Conservation (phyloP, 2,888 invertebrate genomes). For the Stomorhina lunata region DNA sequence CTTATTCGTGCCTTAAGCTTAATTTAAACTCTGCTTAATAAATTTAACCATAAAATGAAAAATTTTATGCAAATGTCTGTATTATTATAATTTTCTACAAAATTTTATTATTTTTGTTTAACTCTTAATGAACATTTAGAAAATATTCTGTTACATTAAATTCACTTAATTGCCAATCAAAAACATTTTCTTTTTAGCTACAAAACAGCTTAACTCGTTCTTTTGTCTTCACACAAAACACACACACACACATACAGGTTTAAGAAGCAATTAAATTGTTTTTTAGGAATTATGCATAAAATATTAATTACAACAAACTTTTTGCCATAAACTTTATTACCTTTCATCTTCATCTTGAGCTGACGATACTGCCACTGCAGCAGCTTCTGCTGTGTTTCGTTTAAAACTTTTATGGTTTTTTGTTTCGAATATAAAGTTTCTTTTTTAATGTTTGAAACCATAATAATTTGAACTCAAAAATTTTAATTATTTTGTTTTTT, state of each 20-base stretch:
- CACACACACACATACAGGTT: background rate
- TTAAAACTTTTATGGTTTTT: background rate
- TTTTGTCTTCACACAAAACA: background rate
- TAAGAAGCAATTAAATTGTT: background rate
- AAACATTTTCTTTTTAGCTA: background rate
- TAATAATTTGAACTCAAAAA: constrained; percentile 23
- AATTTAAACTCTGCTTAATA: background rate
- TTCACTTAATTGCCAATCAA: constrained; percentile 20
- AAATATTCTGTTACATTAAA: background rate
- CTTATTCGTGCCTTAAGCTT: too few relatives aligned
- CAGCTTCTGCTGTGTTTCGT: too few relatives aligned
- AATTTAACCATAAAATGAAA: background rate
- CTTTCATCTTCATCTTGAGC: constrained; percentile 5
- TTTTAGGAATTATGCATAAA: background rate
- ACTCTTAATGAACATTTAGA: background rate
- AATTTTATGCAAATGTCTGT: background rate
- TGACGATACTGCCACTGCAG: too few relatives aligned
- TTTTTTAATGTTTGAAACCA: constrained; percentile 39
- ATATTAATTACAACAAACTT: constrained; percentile 49
- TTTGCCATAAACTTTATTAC: constrained; percentile 20
- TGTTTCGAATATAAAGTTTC: constrained; percentile 6
- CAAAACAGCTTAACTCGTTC: background rate
- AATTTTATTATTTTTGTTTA: background rate
- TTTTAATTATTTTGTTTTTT: constrained; percentile 53
- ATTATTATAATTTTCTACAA: background rate